These are phyloP conservation scores for Trichosurus vulpecula DNA, from an alignment of 2,797 vertebrate species.

Conservation along the genomic window DNA sequence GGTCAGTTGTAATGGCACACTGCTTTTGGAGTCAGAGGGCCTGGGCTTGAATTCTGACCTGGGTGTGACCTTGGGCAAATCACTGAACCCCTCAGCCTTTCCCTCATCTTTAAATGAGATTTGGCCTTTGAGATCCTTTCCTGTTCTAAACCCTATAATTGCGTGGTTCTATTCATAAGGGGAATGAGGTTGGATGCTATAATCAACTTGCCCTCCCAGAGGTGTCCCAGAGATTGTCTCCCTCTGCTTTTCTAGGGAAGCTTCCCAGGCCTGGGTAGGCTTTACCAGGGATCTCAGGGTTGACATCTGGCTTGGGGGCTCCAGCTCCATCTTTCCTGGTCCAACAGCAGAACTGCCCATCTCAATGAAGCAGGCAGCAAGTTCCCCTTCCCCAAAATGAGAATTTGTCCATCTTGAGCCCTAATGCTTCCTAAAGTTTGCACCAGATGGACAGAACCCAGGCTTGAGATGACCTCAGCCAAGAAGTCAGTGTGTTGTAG, in stretches of 20 bases:
- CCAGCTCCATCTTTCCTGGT: too few relatives aligned
- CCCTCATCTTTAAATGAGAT: neutral
- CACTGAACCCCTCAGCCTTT: neutral
- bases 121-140: neutral
- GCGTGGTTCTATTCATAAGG: neutral
- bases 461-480: neutral
- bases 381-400: neutral
- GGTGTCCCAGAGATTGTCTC: rapidly evolving
- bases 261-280: neutral
- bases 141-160: neutral
- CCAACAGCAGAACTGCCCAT: neutral
- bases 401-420: neutral
- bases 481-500: neutral
- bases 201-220: neutral
- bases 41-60: neutral
- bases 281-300: neutral
- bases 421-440: neutral
- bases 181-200: neutral
- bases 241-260: neutral
- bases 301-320: neutral
- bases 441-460: neutral
- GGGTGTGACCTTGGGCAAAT: neutral
- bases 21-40: neutral
- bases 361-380: neutral
- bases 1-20: neutral